Base-by-base conservation (phyloP, 1,140 invertebrate species). In the Aphidius gifuensis region DNA sequence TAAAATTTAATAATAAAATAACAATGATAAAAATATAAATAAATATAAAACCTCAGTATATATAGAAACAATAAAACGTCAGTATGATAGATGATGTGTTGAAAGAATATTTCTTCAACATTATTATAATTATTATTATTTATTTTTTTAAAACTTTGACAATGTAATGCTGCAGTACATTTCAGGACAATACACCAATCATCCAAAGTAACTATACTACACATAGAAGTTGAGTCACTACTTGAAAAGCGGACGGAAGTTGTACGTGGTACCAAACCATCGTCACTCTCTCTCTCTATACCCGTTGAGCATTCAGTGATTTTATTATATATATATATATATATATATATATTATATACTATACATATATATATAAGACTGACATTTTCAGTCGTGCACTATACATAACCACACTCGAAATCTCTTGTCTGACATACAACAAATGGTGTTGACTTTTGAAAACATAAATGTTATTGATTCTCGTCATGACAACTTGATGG, bases 181-280 rank as follows among this genome's bases (percentile, higher is more conserved):
- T 23, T 63, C 61, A 40, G 55, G 46, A 58, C 50, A 54, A 62
- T 32, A 21, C 54, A 46, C 23, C 55, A 47, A 44, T 56, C 23
- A 32, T 42, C 47, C 21, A 58, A 54, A 21, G 55, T 32, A 21
- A 53, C 46, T 63, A 32, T 47, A 50, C 56, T 38, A 58, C 23
- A 23, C 32, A 46, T 51, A 47, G 43, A 53, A 51, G 56, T 58
- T 54, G 56, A 63, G 58, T 54, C 56, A 63, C 56, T 32, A 58
- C 40, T 63, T 40, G 50, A 40, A 55, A 16, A 53, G 51, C 56
- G 42, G 61, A 53, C 55, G 61, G 61, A 63, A 63, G 61, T 63
- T 58, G 48, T 63, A 56, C 50, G 46, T 58, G 56, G 23, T 44
- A 23, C 44, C 32, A 42, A 50, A 63, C 56, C 40, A 51, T n/a